Evolutionary conservation across 2,113 vertebrate genomes (phyloP), one percentile per base, ranked within the genome.

Genomic region (Paramisgurnus dabryanus): DNA sequence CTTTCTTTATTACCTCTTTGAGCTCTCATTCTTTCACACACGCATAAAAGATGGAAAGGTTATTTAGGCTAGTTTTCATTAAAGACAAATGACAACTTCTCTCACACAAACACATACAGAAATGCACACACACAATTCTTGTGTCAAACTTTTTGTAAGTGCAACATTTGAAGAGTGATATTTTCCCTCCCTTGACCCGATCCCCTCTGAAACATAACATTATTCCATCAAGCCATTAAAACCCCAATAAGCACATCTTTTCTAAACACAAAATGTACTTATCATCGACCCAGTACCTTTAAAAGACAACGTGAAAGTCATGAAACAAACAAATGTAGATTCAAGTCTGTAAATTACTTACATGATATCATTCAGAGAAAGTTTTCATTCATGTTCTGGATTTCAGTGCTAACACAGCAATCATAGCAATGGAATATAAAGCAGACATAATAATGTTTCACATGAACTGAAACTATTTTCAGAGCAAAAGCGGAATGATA

Each of bases 291-390:
- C 22, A 50, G 39, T 12, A 61, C 47, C 61, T 43, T 65, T 57
- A 65, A 79, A 84, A 81, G 78, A 90, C 77, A 78, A 89, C 83
- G 71, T 78, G 57, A 87, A 86, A 86, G 78, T 80, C 41, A 89
- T 86, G 58, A 81, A 69, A 88, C 85, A 63, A 80, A 63, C 58
- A 86, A 89, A 89, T 82, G 84, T 69, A 90, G 82, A 67, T 91
- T 91, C 83, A 89, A 92, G 88, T 91, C 87, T 85, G 89, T 89
- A 89, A 88, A 90, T 86, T 80, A 86, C 85, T 82, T 86, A 88
- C 81, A 83, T 88, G 78, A 89, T 84, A 86, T 89, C 76, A 86
- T 55, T 82, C 79, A 18, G 34, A 85, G 49, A 81, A 81, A 47
- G 41, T 81, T 66, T 78, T 86, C 84, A 85, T 82, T 86, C 83